These are phyloP conservation scores for Scaptodrosophila lebanonensis DNA, from an alignment of 1,140 invertebrate species.

Conservation along the genomic window DNA sequence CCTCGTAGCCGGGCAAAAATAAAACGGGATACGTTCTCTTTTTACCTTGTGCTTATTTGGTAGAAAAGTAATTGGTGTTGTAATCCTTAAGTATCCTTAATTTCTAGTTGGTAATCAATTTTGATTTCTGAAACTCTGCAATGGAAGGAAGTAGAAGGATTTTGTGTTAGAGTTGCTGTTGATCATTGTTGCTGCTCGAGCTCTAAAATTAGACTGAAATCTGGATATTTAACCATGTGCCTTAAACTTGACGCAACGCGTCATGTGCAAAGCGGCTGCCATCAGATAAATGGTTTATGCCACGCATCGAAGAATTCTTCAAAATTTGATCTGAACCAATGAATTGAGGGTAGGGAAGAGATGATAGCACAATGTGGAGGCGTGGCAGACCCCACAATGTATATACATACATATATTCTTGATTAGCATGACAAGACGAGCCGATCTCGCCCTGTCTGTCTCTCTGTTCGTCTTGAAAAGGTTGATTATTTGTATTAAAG, in stretches of 20 bases:
- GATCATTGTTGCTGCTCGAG: too few relatives aligned
- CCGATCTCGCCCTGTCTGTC: too few relatives aligned
- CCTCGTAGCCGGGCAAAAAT: conserved; percentile 35
- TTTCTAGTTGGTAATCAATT: conserved; percentile 72
- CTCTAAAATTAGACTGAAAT: conserved; percentile 33
- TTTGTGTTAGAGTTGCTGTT: conserved; percentile 2
- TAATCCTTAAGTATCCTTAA: conserved; percentile 64
- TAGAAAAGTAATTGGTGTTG: conserved; percentile 54
- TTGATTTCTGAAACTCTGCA: conserved; percentile 76
- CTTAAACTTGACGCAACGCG: neutral
- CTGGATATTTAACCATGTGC: conserved; percentile 5
- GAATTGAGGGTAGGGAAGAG: neutral
- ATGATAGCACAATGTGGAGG: neutral
- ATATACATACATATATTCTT: too few relatives aligned
- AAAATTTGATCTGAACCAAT: conserved; percentile 23
- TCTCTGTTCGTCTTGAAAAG: too few relatives aligned
- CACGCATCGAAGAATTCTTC: conserved; percentile 51
- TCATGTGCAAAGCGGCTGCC: conserved; percentile 11
- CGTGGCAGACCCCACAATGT: too few relatives aligned
- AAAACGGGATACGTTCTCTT: conserved; percentile 9
- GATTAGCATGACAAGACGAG: too few relatives aligned
- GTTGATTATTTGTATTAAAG: too few relatives aligned
- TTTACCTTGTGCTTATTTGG: conserved; percentile 35
- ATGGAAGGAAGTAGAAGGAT: conserved; percentile 18
- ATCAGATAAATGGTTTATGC: conserved; percentile 50